Evolutionary conservation across 1,140 invertebrate species (phyloP), one percentile per base, ranked within the genome.

Genomic region (Nasonia giraulti): DNA sequence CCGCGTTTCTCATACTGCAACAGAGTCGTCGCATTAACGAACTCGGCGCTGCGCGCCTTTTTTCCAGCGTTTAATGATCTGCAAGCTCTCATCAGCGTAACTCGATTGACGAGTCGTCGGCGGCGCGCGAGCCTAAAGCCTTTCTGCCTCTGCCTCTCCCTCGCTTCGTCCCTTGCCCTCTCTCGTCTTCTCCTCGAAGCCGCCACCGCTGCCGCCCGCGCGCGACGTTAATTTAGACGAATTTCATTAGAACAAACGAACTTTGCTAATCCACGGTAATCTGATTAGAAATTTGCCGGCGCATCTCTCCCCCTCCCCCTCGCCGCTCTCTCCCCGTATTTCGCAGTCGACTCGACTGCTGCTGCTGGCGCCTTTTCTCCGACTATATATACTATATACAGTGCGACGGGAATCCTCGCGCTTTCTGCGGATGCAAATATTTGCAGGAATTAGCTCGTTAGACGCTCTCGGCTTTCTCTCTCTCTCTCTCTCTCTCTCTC

Each of bases 211-310:
- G 20, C 50, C 78, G 11, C 77, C 31, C 85, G 66, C 78, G 75
- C 87, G 75, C 87, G 89, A 91, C 89, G 90, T 90, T 91, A 91
- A 91, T 91, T 93, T 93, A 92, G 91, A 92, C 92, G 91, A 93
- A 93, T 93, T 93, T 93, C 92, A 92, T 93, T 93, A 93, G 92
- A 92, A 92, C 92, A 93, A 93, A 93, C 92, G 92, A 93, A 93
- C 92, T 92, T 92, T 92, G 89, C 91, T 93, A 93, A 93, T 93
- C 92, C 91, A 89, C 88, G 88, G 89, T 92, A 92, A 93, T 93
- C 92, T 92, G 92, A 92, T 93, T 93, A 93, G 92, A 92, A 92
- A 93, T 93, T 93, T 91, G 90, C 91, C 75, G 47, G 69, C 44
- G 44, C 84, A 20, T 20, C 27, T 74, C 73, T 37, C 37, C 73